These are phyloP conservation scores for Psettodes erumei DNA, from an alignment of 2,113 vertebrate genomes.

Conservation along the genomic window DNA sequence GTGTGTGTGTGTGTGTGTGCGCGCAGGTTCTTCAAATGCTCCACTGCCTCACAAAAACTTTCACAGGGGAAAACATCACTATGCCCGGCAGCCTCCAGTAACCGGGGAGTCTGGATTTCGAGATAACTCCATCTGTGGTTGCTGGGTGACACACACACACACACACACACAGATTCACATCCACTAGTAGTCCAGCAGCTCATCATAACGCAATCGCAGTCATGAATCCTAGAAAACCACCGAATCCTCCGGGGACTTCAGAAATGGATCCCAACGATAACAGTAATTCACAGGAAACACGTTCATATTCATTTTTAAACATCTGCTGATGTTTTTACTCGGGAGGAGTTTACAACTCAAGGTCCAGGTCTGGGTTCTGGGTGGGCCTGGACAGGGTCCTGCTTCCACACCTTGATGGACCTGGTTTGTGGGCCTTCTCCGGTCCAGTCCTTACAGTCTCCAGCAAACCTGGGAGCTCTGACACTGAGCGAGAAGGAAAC, in stretches of 20 bases:
- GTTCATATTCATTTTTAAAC: too few species aligned
- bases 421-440: too few species aligned
- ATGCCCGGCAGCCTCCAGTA: constrained; percentile 37
- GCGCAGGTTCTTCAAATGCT: constrained; percentile 15
- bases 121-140: constrained; percentile 60
- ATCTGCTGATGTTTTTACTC: too few species aligned
- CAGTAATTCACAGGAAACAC: too few species aligned
- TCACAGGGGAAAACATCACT: constrained; percentile 18
- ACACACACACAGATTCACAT: constrained; percentile 12
- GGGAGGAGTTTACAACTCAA: too few species aligned
- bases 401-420: too few species aligned
- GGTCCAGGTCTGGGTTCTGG: too few species aligned
- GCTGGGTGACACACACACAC: constrained; percentile 30
- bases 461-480: too few species aligned
- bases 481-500: too few species aligned
- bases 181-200: not conserved
- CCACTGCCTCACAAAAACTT: constrained; percentile 30
- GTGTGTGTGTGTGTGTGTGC: constrained; percentile 15
- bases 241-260: not conserved
- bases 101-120: constrained; percentile 47
- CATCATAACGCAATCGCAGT: constrained; percentile 19
- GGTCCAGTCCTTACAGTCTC: too few species aligned
- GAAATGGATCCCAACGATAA: constrained; percentile 10
- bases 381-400: too few species aligned
- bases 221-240: constrained; percentile 4